Conservation (phyloP, 2,113 vertebrate species). For the Rhinolophus sinicus region DNA sequence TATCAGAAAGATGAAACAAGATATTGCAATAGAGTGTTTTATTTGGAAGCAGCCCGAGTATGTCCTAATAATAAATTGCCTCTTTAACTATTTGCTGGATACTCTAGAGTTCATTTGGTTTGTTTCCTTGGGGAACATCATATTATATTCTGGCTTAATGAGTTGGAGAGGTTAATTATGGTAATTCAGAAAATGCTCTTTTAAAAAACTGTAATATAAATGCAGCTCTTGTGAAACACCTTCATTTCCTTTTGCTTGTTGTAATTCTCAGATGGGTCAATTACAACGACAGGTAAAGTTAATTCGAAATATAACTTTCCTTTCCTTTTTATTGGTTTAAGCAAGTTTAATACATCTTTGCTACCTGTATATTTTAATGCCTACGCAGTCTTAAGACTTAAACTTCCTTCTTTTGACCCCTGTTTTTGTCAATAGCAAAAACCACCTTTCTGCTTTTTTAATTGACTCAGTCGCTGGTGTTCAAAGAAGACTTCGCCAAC, state of each 20-base stretch:
- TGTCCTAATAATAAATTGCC: constrained; percentile 79
- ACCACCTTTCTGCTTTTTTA: constrained; percentile 80
- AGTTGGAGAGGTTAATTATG: constrained; percentile 77
- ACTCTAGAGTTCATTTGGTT: constrained; percentile 78
- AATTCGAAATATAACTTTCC: constrained; percentile 54
- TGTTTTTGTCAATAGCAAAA: constrained; percentile 77
- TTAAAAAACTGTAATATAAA: constrained; percentile 82
- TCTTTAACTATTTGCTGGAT: constrained; percentile 80
- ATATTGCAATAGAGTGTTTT: constrained; percentile 76
- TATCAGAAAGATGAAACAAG: constrained; percentile 84
- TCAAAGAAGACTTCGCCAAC: constrained; percentile 79
- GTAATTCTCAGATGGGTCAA: constrained; percentile 72
- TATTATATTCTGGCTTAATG: constrained; percentile 70
- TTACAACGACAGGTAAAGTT: constrained; percentile 70
- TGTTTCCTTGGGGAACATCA: constrained; percentile 79
- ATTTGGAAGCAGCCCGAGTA: constrained; percentile 84
- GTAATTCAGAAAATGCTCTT: constrained; percentile 73
- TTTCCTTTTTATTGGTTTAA: constrained; percentile 35
- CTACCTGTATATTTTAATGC: constrained; percentile 54
- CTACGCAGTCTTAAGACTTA: constrained; percentile 49
- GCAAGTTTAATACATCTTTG: constrained; percentile 65
- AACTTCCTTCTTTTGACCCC: constrained; percentile 78
- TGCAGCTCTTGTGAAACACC: constrained; percentile 86
- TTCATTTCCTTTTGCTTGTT: constrained; percentile 82
- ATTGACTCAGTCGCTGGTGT: constrained; percentile 81